Conservation (phyloP, 2,113 vertebrate genomes). For the Daubentonia madagascariensis region DNA sequence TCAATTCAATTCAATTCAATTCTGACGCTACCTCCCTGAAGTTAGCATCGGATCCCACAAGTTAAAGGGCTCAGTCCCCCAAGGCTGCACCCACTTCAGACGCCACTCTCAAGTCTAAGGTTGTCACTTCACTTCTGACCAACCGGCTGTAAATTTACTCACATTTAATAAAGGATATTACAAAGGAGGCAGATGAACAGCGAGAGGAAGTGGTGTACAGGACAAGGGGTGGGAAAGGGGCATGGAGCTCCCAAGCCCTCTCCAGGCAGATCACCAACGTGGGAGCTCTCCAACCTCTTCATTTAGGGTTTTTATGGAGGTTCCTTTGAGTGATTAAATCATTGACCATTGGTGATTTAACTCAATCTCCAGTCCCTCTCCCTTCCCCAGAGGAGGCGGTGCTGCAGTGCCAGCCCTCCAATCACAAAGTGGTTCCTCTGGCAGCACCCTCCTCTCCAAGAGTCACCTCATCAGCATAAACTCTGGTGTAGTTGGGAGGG, state of each 20-base stretch:
- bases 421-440: background rate
- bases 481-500: background rate
- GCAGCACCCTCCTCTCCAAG: background rate
- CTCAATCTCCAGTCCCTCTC: background rate
- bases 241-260: background rate
- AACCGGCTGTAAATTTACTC: background rate
- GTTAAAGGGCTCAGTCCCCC: background rate
- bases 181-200: background rate
- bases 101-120: background rate
- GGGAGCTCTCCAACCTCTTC: background rate
- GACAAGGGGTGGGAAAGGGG: background rate
- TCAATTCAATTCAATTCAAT: background rate
- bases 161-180: background rate
- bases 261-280: background rate
- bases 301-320: background rate
- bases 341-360: background rate
- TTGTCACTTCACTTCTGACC: background rate
- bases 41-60: background rate
- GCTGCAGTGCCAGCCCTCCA: background rate
- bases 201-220: rapidly evolving
- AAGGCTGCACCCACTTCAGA: background rate
- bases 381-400: background rate
- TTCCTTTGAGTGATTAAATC: background rate
- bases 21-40: background rate
- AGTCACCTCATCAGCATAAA: background rate